Percentiles rank a stretch among this genome's conserved stretches.
Evolutionary conservation across 1,140 invertebrate genomes (phyloP).

Genomic region (Monomorium pharaonis): DNA sequence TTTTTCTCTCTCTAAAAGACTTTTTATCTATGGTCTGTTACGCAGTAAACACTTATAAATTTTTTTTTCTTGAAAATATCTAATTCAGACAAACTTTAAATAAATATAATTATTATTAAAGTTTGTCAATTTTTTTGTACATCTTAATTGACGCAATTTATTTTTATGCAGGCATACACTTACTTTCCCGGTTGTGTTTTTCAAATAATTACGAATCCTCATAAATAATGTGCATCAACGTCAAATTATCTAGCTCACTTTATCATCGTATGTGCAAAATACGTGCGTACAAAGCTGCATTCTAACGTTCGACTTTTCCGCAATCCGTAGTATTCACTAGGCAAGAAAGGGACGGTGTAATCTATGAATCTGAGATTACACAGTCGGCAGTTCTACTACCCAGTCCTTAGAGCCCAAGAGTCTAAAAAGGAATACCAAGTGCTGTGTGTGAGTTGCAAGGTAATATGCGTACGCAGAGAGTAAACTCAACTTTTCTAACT

Average conservation of each 20-base stretch:
- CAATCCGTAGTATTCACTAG: neutral
- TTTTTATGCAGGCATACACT: neutral
- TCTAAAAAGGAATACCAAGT: neutral
- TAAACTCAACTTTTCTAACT: constrained; percentile 35
- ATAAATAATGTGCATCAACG: neutral
- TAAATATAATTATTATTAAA: neutral
- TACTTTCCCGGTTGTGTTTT: neutral
- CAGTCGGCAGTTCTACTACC: neutral
- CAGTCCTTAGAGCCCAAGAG: neutral
- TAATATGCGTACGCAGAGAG: neutral
- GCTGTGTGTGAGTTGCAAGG: neutral
- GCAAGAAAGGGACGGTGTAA: neutral
- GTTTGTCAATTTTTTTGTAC: neutral
- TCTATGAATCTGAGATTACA: constrained; percentile 31
- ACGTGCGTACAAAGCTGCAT: neutral
- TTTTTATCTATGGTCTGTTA: neutral
- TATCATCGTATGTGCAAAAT: neutral
- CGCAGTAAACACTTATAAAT: neutral
- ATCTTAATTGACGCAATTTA: neutral
- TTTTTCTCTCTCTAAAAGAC: neutral
- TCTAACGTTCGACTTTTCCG: constrained; percentile 9
- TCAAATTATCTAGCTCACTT: constrained; percentile 6
- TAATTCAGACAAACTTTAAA: neutral
- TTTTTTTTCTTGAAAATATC: neutral
- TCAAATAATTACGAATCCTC: neutral